Base-by-base conservation (phyloP, 1,140 invertebrate genomes). In the Papilio polyxenes region DNA sequence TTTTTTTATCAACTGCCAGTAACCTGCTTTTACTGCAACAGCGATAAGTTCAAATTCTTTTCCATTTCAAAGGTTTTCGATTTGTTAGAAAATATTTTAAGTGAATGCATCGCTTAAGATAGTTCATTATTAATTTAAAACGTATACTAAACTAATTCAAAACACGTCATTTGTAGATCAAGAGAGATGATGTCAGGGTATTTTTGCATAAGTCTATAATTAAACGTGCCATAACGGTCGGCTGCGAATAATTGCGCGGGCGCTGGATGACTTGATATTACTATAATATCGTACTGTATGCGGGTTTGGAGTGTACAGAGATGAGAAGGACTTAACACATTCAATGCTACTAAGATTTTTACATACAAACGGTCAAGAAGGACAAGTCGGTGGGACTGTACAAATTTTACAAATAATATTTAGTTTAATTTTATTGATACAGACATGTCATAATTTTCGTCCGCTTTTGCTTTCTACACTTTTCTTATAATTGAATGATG, bases 111-210 rank as follows among this genome's bases (percentile, higher is more conserved):
- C 4, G 40, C 40, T 44, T 44, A 2, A 44, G 31, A 9, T 37
- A 40, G 31, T 13, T 72, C 13, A 40, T 72, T 65, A 23, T 11
- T 72, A 1, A 37, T 72, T 72, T 72, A 37, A 72, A 72, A 2
- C 65, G 31, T 69, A 37, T 37, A 69, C 6, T 37, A 37, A 72
- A 72, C 31, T 15, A 17, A 72, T 72, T 15, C 31, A 11, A 72
- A 72, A 40, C 65, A 40, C 65, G 65, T 72, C 65, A 72, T 31
- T 72, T 72, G 13, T 4, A 15, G 65, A 72, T 72, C 31, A 72
- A 72, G 65, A 72, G 65, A 72, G 13, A 17, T 72, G 65, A 72
- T 72, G 65, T 72, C 65, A 72, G 65, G 65, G 65, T 72, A 72
- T 72, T 72, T 72, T 72, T 72, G 65, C 65, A 37, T 37, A 37